Base-by-base conservation (phyloP, 2,888 invertebrate species). In the Ptychoptera contaminata region DNA sequence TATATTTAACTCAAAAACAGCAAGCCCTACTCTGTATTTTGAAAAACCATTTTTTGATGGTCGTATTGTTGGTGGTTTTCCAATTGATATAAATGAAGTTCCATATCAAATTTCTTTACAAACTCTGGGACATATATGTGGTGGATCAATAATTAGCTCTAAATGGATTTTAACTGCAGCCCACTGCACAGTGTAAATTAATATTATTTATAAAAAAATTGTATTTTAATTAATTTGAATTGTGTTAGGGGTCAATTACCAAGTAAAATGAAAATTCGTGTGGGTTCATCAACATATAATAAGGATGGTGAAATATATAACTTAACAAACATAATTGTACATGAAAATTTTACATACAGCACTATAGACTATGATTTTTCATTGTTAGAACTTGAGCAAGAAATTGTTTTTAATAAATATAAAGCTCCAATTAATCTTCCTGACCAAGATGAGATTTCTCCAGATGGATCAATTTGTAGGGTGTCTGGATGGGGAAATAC, bases 31-130 rank as follows among this genome's bases (percentile, higher is more conserved):
- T 23, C 4, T 23, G 3, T 23, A 23, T 23, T 7, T 23, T 3
- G 23, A 23, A 7, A 23, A 23, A 23, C 23, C 23, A 23, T 23
- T 23, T 5, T 23, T 32, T 7, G 32, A 32, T 32, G 64, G 62
- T 0, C 56, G 63, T 45, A 69, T 71, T 45, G 67, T 70, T 2
- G 68, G 68, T 23, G 71, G 71, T 10, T 53, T 53, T 14, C 48
- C 52, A 14, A 62, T 60, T 10, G 52, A 56, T 8, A 70, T 71
- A 44, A 54, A 57, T 16, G 52, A 54, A 2, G 60, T 60, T 50
- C 69, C 70, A 8, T 67, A 65, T 47, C 69, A 70, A 58, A 62
- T 68, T 1, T 67, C 69, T 1, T 49, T 71, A 31, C 60, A 61
- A 47, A 56, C 56, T 10, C 49, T 51, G 7, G 10, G 7, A 14